A percentile compares a stretch with the other conserved stretches of the same genome.
Evolutionary conservation across 2,113 vertebrate genomes (phyloP).

Genomic region (Perca flavescens): DNA sequence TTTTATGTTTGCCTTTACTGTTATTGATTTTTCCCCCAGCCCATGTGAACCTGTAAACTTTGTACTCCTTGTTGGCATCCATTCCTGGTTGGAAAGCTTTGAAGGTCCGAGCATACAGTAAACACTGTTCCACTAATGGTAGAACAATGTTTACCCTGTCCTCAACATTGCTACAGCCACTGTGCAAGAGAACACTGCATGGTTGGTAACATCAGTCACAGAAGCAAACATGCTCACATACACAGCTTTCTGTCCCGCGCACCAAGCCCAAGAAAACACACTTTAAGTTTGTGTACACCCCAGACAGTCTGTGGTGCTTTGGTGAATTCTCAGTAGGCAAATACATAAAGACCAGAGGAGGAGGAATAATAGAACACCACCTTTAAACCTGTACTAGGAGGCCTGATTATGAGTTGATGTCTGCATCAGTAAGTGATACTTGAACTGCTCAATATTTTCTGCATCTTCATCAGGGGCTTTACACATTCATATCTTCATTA

Average conservation of each 20-base stretch:
- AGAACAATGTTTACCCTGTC: slow-evolving; percentile 51
- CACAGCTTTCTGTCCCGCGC: background rate
- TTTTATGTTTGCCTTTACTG: background rate
- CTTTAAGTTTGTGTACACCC: background rate
- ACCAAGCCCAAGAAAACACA: slow-evolving; percentile 7
- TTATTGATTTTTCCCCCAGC: slow-evolving; percentile 2
- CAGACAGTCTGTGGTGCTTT: background rate
- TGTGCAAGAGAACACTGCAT: slow-evolving; percentile 25
- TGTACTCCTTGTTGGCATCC: slow-evolving; percentile 40
- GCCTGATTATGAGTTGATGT: background rate
- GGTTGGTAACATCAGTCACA: slow-evolving; percentile 38
- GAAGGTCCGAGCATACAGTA: slow-evolving; percentile 20
- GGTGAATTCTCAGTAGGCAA: background rate
- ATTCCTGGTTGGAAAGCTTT: slow-evolving; percentile 32
- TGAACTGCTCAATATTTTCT: background rate
- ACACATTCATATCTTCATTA: background rate
- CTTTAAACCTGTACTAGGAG: background rate
- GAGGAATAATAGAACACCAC: background rate
- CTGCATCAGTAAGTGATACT: slow-evolving; percentile 30
- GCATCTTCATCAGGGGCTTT: background rate
- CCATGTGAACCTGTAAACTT: slow-evolving; percentile 20
- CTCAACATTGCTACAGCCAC: slow-evolving; percentile 9
- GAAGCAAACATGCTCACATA: slow-evolving; percentile 11
- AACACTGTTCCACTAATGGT: slow-evolving; percentile 18
- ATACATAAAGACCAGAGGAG: background rate